Evolutionary conservation across 2,888 invertebrate genomes (phyloP).

Genomic region (Phymatocera aterrima): DNA sequence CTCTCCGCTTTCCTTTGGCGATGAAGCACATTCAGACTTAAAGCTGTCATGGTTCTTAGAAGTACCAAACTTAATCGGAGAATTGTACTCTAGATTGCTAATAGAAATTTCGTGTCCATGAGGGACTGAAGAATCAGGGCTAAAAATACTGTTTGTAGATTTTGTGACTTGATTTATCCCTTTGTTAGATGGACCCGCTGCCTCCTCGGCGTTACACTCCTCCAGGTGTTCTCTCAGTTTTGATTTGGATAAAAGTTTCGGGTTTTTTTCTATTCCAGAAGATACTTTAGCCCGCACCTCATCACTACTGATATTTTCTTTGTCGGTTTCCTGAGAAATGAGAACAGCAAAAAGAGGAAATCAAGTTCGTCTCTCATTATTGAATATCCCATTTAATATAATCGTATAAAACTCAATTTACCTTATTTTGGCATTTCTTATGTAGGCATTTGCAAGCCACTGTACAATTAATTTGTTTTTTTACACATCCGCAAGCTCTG

Average conservation of each 20-base stretch:
- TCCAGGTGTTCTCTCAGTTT: neutral
- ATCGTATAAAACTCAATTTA: slow-evolving; percentile 46
- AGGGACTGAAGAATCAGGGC: neutral
- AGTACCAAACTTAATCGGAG: neutral
- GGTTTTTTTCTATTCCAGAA: slow-evolving; percentile 30
- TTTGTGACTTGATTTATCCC: neutral
- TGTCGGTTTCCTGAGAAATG: slow-evolving; percentile 9
- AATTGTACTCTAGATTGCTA: neutral
- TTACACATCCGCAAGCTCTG: slow-evolving; percentile 61
- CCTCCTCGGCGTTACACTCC: neutral
- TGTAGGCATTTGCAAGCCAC: slow-evolving; percentile 57
- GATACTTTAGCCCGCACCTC: slow-evolving; percentile 35
- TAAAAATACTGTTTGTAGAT: neutral
- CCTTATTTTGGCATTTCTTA: slow-evolving; percentile 59
- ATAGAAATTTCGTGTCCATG: neutral
- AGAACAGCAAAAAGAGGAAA: slow-evolving; percentile 14
- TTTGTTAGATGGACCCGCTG: slow-evolving; percentile 9
- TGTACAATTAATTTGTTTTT: slow-evolving; percentile 53
- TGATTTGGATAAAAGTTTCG: neutral
- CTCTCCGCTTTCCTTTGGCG: neutral
- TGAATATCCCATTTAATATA: too few species aligned
- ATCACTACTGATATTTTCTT: slow-evolving; percentile 33
- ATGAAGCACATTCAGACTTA: neutral
- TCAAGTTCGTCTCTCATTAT: neutral
- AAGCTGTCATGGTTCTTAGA: neutral